Percentiles rank a stretch among this genome's conserved stretches.
Conservation (phyloP, 2,797 vertebrate genomes). For the Gambusia yucatana region DNA sequence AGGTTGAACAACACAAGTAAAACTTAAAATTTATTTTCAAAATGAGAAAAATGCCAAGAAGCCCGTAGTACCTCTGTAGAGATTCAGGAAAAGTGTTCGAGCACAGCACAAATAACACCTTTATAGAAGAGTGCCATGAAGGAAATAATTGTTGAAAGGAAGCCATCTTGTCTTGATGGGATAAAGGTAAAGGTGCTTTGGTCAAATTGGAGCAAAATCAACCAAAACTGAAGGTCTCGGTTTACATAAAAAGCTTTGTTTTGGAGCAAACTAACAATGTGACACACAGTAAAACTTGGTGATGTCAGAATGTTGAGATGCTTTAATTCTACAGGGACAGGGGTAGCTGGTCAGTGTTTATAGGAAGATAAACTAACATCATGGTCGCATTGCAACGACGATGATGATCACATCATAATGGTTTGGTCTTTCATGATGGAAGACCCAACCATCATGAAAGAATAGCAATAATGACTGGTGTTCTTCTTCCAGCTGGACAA, state of each 20-base stretch:
- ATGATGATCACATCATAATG: too few relatives aligned
- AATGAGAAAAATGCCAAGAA: not conserved
- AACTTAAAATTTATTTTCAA: slow-evolving; percentile 56
- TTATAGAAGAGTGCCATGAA: not conserved
- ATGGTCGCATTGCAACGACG: too few relatives aligned
- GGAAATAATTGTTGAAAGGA: not conserved
- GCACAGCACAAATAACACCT: not conserved
- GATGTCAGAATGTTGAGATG: not conserved
- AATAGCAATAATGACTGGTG: not conserved
- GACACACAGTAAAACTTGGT: not conserved
- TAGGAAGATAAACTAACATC: not conserved
- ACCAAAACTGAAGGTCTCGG: not conserved
- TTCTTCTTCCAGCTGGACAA: not conserved
- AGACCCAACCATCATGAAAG: not conserved
- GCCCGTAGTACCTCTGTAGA: not conserved
- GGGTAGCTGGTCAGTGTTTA: not conserved
- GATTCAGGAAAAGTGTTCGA: not conserved
- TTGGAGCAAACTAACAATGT: not conserved
- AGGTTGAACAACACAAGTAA: slow-evolving; percentile 71
- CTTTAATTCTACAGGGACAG: not conserved
- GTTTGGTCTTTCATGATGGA: too few relatives aligned
- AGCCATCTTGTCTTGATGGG: not conserved
- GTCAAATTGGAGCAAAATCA: not conserved
- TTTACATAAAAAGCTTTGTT: not conserved
- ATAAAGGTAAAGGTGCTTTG: not conserved